These are phyloP conservation scores for Lasioglossum lativentre DNA, from an alignment of 2,888 invertebrate species.

Conservation along the genomic window DNA sequence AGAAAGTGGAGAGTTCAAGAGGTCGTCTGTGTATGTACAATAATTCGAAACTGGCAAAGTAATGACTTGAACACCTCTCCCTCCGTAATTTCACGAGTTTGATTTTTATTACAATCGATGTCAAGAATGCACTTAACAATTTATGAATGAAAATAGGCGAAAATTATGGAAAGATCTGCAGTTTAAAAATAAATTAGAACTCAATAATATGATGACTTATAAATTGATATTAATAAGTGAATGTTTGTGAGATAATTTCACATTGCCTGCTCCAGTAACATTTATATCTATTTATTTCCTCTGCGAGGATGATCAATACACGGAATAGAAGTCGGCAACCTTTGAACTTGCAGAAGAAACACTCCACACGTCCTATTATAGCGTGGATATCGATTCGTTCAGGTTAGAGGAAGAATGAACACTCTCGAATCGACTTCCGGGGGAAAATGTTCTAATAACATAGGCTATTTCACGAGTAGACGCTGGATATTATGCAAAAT, in stretches of 20 bases:
- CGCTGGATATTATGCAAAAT: too few species aligned
- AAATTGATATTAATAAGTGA: not conserved
- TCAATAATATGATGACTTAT: not conserved
- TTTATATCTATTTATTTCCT: not conserved
- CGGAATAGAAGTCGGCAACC: slow-evolving; percentile 37
- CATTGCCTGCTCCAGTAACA: not conserved
- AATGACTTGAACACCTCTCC: not conserved
- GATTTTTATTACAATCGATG: not conserved
- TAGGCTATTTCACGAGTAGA: not conserved
- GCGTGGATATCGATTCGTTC: slow-evolving; percentile 39
- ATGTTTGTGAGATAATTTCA: not conserved
- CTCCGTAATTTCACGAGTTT: not conserved
- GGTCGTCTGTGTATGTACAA: not conserved
- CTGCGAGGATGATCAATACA: slow-evolving; percentile 22
- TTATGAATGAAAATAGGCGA: too few species aligned
- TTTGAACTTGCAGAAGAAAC: slow-evolving; percentile 30
- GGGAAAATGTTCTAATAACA: slow-evolving; percentile 32
- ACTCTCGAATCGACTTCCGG: slow-evolving; percentile 24
- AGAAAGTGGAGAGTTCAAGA: not conserved
- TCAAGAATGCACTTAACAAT: too few species aligned
- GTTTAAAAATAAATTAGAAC: not conserved
- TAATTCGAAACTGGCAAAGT: not conserved
- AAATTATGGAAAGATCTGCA: too few species aligned
- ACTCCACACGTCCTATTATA: slow-evolving; percentile 9
- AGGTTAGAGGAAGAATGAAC: slow-evolving; percentile 18